Evolutionary conservation across 2,888 invertebrate species (phyloP).

Genomic region (Ariolimax columbianus): DNA sequence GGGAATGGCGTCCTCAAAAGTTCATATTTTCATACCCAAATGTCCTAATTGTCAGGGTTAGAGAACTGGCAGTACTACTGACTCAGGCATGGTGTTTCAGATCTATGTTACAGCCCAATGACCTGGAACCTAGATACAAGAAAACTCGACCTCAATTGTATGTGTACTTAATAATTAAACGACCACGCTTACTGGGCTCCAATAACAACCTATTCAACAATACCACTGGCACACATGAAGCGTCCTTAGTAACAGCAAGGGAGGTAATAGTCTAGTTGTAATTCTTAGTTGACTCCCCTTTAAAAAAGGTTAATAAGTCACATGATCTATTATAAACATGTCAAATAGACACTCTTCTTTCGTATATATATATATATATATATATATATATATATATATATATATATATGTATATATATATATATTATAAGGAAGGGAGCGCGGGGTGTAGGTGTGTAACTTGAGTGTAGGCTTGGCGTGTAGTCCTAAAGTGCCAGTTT

Average conservation of each 20-base stretch:
- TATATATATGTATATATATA: not conserved
- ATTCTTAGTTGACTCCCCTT: not conserved
- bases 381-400: not conserved
- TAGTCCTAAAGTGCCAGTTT: too few relatives aligned
- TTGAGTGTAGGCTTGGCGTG: too few relatives aligned
- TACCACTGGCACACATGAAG: not conserved
- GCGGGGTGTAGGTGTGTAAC: too few relatives aligned
- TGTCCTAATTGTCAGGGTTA: too few relatives aligned
- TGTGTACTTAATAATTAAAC: too few relatives aligned
- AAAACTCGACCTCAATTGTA: not conserved
- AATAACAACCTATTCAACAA: not conserved
- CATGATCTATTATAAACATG: not conserved
- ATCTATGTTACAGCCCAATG: too few relatives aligned
- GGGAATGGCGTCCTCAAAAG: too few relatives aligned
- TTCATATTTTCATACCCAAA: too few relatives aligned
- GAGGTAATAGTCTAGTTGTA: not conserved
- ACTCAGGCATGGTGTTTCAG: too few relatives aligned
- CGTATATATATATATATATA: not conserved
- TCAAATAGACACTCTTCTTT: not conserved
- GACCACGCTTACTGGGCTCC: not conserved
- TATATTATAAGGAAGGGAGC: too few relatives aligned
- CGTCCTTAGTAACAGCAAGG: not conserved
- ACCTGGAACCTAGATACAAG: not conserved
- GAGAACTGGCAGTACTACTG: too few relatives aligned
- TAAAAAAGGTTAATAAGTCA: too few relatives aligned